Conservation (phyloP, 2,888 invertebrate genomes). For the Cerceris ruficornis region DNA sequence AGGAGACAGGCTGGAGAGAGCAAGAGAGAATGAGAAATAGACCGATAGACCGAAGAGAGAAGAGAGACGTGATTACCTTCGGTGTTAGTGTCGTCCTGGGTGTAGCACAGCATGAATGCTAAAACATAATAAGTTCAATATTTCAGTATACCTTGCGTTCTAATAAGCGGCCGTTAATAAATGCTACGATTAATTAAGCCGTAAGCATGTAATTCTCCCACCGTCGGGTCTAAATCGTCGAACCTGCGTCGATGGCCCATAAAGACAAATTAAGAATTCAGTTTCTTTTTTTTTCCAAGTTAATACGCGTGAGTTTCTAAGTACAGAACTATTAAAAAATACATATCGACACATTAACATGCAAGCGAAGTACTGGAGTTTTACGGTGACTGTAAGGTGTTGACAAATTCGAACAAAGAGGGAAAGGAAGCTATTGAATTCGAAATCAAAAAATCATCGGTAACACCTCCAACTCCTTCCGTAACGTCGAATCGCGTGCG, state of each 20-base stretch:
- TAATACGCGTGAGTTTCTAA: conserved; percentile 18
- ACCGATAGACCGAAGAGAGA: conserved; percentile 30
- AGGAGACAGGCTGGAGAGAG: conserved; percentile 23
- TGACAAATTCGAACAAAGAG: no score
- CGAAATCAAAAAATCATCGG: no score
- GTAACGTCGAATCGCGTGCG: neutral
- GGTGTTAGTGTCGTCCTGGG: conserved; percentile 94
- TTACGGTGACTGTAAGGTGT: no score
- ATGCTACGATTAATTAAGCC: conserved; percentile 70
- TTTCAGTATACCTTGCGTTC: conserved; percentile 68
- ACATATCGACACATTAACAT: no score
- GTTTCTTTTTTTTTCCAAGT: conserved; percentile 13
- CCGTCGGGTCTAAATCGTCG: conserved; percentile 37
- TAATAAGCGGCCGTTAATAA: conserved; percentile 65
- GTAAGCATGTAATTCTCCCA: conserved; percentile 62
- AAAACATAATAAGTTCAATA: conserved; percentile 84
- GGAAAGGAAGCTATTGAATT: no score
- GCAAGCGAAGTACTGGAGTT: no score
- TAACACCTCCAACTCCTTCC: neutral
- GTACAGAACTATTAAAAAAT: no score
- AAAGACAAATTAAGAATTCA: conserved; percentile 12
- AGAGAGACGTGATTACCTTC: conserved; percentile 87
- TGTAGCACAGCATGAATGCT: conserved; percentile 98
- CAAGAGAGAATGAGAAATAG: conserved; percentile 3
- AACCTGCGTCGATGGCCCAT: conserved; percentile 35